A percentile compares a stretch with the other conserved stretches of the same genome.
These are phyloP conservation scores for Lagocephalus sceleratus DNA, from an alignment of 2,797 vertebrate genomes.

Conservation along the genomic window DNA sequence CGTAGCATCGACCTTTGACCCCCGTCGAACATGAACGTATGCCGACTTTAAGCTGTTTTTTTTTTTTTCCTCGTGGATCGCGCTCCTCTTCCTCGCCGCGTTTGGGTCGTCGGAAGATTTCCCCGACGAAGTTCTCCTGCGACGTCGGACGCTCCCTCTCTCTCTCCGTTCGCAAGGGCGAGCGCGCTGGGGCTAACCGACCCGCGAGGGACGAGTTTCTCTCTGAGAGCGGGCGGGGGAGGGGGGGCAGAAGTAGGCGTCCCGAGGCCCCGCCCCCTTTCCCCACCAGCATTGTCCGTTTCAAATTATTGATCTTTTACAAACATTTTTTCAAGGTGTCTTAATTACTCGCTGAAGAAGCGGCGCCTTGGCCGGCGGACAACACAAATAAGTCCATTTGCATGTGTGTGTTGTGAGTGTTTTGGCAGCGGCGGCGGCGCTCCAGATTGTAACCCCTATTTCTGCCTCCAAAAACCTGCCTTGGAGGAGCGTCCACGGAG, in stretches of 20 bases:
- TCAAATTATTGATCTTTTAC: slow-evolving; percentile 74
- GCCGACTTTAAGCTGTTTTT: too few relatives aligned
- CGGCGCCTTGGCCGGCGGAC: slow-evolving; percentile 89
- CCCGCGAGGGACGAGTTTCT: slow-evolving; percentile 31
- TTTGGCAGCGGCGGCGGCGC: slow-evolving; percentile 91
- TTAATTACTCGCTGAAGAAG: slow-evolving; percentile 93
- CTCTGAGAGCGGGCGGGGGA: slow-evolving; percentile 12
- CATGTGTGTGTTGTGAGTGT: slow-evolving; percentile 97
- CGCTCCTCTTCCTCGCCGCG: too few relatives aligned
- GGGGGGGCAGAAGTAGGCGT: slow-evolving; percentile 1
- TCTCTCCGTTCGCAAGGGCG: too few relatives aligned
- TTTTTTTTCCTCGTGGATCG: too few relatives aligned
- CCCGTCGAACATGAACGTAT: too few relatives aligned
- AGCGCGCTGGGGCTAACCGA: slow-evolving; percentile 9
- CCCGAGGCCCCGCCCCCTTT: slow-evolving; percentile 5
- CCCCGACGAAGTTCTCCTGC: too few relatives aligned
- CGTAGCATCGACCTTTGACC: too few relatives aligned
- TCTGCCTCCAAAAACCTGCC: slow-evolving; percentile 99
- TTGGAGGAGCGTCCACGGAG: slow-evolving; percentile 99
- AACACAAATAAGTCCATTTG: slow-evolving; percentile 99
- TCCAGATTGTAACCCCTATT: slow-evolving; percentile 99
- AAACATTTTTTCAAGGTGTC: slow-evolving; percentile 95
- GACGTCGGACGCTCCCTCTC: too few relatives aligned
- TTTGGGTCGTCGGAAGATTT: too few relatives aligned
- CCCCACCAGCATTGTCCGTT: slow-evolving; percentile 51